phyloP scores from a whole-genome alignment of 1,140 invertebrate genomes.

The Sitophilus oryzae region DNA sequence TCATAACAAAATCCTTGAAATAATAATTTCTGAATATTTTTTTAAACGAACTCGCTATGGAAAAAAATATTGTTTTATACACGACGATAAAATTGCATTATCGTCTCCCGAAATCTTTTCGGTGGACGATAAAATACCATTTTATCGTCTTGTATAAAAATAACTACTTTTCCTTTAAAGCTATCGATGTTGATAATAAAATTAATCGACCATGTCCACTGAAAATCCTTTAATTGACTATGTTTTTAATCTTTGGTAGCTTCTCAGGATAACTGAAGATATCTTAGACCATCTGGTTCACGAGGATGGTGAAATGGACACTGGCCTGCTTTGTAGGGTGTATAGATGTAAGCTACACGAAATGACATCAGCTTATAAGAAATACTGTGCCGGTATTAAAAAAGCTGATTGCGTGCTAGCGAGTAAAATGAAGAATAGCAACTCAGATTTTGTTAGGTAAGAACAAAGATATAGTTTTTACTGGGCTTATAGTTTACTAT shows the following conservation, averaged over 20 bases:
- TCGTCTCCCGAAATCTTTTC: no score
- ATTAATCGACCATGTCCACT: no score
- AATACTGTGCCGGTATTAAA: conserved; percentile 75
- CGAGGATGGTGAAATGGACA: conserved; percentile 63
- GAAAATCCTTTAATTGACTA: no score
- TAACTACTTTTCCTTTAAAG: no score
- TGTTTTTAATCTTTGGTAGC: conserved; percentile 48
- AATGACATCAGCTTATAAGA: conserved; percentile 67
- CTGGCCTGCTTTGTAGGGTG: conserved; percentile 57
- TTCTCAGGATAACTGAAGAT: conserved; percentile 71
- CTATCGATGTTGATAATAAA: no score
- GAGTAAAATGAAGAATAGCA: conserved; percentile 48
- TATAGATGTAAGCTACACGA: conserved; percentile 66
- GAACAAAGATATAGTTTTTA: background rate
- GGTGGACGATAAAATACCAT: no score
- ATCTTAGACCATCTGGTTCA: conserved; percentile 68
- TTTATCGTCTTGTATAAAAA: no score
- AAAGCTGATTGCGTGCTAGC: conserved; percentile 74
- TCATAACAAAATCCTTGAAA: no score
- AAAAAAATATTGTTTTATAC: no score
- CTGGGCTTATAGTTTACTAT: conserved; percentile 23
- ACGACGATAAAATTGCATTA: no score
- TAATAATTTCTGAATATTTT: no score
- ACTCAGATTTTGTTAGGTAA: conserved; percentile 36
- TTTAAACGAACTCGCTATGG: no score